Evolutionary conservation across 2,797 vertebrate species (phyloP).

Genomic region (Megaceryle alcyon): DNA sequence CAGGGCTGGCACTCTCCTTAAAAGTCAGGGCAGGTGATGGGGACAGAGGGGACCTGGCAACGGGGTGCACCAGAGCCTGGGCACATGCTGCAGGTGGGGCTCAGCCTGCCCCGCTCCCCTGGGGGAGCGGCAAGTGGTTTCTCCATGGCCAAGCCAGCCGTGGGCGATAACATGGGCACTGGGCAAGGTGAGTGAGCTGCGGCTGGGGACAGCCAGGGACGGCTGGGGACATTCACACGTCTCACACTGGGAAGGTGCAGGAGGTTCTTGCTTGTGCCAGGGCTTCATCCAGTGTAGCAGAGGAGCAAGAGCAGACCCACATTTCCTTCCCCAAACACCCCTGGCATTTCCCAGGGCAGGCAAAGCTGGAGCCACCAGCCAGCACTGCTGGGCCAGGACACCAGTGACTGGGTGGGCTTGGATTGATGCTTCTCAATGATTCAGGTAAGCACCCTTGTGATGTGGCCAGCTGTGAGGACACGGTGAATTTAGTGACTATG

Average conservation of each 20-base stretch:
- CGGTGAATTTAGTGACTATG: neutral
- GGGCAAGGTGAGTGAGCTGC: slow-evolving; percentile 42
- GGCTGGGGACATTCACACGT: rapidly evolving
- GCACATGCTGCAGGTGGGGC: slow-evolving; percentile 39
- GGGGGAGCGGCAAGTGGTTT: neutral
- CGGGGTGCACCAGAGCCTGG: neutral
- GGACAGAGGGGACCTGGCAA: neutral
- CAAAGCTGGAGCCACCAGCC: neutral
- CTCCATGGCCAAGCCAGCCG: neutral
- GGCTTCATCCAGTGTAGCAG: neutral
- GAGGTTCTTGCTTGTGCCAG: neutral
- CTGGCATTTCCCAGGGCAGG: rapidly evolving
- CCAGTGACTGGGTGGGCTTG: rapidly evolving
- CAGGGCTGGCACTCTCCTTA: neutral
- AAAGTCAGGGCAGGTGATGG: neutral
- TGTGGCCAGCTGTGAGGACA: rapidly evolving
- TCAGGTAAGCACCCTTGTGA: neutral
- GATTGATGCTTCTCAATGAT: neutral
- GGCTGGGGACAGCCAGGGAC: neutral
- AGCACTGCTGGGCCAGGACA: neutral
- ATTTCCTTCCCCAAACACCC: neutral
- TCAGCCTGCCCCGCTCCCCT: neutral
- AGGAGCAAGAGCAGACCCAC: neutral
- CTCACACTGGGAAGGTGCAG: neutral
- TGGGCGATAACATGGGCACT: neutral